phyloP scores from a whole-genome alignment of 2,888 invertebrate genomes.

The Cryptus viduatorius region DNA sequence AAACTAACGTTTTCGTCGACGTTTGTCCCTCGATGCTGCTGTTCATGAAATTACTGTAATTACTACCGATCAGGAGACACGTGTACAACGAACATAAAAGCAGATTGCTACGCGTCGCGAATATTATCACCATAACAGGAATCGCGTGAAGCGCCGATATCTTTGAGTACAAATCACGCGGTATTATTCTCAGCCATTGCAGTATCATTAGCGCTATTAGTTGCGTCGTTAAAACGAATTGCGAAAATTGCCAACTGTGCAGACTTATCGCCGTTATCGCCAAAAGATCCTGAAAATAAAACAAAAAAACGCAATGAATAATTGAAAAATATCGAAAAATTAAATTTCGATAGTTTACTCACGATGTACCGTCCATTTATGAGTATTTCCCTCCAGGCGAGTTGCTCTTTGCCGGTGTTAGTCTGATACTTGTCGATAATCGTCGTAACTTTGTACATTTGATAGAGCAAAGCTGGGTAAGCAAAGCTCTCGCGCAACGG shows the following conservation, averaged over 20 bases:
- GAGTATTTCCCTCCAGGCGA: constrained; percentile 69
- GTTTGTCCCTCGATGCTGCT: constrained; percentile 62
- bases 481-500: constrained; percentile 95
- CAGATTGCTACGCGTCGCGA: constrained; percentile 85
- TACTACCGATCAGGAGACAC: constrained; percentile 84
- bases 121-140: constrained; percentile 67
- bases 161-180: constrained; percentile 83
- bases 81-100: constrained; percentile 86
- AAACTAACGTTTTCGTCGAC: constrained; percentile 58
- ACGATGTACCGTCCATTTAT: constrained; percentile 69
- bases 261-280: constrained; percentile 84
- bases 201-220: constrained; percentile 90
- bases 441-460: constrained; percentile 89
- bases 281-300: constrained; percentile 77
- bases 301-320: not conserved
- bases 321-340: not conserved
- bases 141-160: constrained; percentile 71
- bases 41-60: constrained; percentile 68
- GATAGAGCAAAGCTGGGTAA: constrained; percentile 91
- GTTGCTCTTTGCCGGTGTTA: constrained; percentile 67
- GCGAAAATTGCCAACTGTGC: constrained; percentile 93
- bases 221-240: constrained; percentile 93
- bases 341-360: constrained; percentile 49
- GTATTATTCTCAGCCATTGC: constrained; percentile 87
- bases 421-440: constrained; percentile 75